A percentile compares a stretch with the other conserved stretches of the same genome.
Evolutionary conservation across 1,140 invertebrate genomes (phyloP).

Genomic region (Ceratosolen fusciceps): DNA sequence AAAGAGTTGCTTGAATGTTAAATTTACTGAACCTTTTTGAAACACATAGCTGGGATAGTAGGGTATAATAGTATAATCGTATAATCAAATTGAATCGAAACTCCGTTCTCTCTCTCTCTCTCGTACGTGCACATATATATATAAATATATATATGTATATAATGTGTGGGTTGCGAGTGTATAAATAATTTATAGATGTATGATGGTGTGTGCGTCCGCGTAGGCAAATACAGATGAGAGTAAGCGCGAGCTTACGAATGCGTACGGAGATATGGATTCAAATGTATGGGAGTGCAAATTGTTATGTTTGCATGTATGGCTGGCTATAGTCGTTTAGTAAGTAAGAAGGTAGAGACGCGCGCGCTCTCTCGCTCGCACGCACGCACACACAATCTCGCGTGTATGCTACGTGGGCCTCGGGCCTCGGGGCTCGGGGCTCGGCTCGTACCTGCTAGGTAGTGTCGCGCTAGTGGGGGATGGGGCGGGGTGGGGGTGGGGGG

Average conservation of each 20-base stretch:
- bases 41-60: neutral
- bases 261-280: neutral
- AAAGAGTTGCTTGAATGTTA: neutral
- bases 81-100: neutral
- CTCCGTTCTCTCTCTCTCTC: neutral
- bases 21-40: neutral
- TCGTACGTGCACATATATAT: neutral
- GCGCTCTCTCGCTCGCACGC: too few relatives aligned
- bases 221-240: neutral
- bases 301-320: too few relatives aligned
- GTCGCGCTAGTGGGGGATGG: neutral
- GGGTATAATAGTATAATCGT: neutral
- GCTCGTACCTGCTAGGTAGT: too few relatives aligned
- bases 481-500: neutral
- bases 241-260: neutral
- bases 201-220: neutral
- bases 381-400: too few relatives aligned
- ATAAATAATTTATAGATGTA: neutral
- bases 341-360: too few relatives aligned
- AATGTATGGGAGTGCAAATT: neutral
- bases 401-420: too few relatives aligned
- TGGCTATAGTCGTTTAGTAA: too few relatives aligned
- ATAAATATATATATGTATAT: neutral
- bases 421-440: too few relatives aligned
- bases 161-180: neutral